Evolutionary conservation across 2,888 invertebrate genomes (phyloP).

Genomic region (Drepanosiphum platanoidis): DNA sequence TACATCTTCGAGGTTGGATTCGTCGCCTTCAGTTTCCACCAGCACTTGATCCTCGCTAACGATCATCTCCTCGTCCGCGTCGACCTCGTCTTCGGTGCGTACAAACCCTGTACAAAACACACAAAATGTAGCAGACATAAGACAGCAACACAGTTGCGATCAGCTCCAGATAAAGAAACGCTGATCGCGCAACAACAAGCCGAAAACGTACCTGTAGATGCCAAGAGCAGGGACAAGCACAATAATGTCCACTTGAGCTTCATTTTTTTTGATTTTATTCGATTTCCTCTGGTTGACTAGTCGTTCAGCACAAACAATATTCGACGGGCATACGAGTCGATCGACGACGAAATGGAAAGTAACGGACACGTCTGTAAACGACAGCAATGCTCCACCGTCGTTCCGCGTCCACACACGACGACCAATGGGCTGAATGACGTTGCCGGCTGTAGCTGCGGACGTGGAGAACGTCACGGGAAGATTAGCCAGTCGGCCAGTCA

Average conservation of each 20-base stretch:
- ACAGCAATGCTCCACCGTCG: conserved; percentile 4
- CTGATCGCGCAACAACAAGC: background rate
- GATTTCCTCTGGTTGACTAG: background rate
- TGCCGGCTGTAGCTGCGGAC: conserved; percentile 57
- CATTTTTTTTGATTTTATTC: conserved; percentile 20
- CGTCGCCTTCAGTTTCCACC: conserved; percentile 70
- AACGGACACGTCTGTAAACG: conserved; percentile 59
- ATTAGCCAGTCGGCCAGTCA: conserved; percentile 30
- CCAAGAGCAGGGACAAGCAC: conserved; percentile 35
- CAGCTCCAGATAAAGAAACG: background rate
- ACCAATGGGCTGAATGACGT: conserved; percentile 54
- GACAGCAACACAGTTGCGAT: too few relatives aligned
- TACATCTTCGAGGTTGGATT: conserved; percentile 72
- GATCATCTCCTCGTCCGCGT: conserved; percentile 76
- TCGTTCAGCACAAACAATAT: background rate
- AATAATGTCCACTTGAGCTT: conserved; percentile 48
- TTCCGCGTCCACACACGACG: conserved; percentile 33
- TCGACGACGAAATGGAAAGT: conserved; percentile 26
- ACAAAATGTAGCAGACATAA: conserved; percentile 2
- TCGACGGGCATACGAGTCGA: background rate
- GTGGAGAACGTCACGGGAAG: conserved; percentile 57
- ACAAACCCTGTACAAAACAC: conserved; percentile 68
- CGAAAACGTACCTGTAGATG: conserved; percentile 17
- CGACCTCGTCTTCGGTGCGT: conserved; percentile 79
- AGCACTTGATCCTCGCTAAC: conserved; percentile 70